Base-by-base conservation (phyloP, 2,113 vertebrate genomes). In the Onychorhynchus coronatus region DNA sequence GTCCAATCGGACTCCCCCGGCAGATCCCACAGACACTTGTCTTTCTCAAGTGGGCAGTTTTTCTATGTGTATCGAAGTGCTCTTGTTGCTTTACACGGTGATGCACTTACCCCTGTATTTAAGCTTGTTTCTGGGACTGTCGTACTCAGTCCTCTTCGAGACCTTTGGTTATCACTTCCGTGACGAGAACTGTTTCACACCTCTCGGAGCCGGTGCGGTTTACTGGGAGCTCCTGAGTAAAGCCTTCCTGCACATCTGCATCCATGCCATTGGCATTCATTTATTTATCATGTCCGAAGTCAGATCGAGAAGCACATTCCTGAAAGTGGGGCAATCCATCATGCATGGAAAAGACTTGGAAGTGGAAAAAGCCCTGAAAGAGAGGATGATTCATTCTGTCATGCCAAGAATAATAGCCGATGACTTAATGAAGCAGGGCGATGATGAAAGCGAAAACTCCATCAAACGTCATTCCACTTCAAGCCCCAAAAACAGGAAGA, bases 321-420 rank as follows among this genome's bases (percentile, higher is more conserved):
- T 99, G 74, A 99, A 99, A 97, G 99, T 99, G 95, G 99, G 99
- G 42, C 99, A 99, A 85, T 99, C 99, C 35, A 99, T 99, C 95
- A 99, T 99, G 99, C 99, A 99, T 4, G 99, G 99, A 67, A 99
- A 99, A 95, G 99, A 99, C 94, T 97, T 99, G 85, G 99, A 99
- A 97, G 99, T 99, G 88, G 99, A 99, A 96, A 99, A 99, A 97
- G 99, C 99, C 71, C 98, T 99, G 89, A 99, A 99, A 97, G 99
- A 99, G 94, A 98, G 99, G 35, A 99, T 99, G 99, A 99, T 99
- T 97, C 99, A 99, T 95, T 99, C 99, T 1, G 99, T 99, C 91
- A 99, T 99, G 99, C 99, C 99, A 10, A 98, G 98, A 93, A 98
- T 98, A 88, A 99, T 99, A 42, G 99, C 99, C 0, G 99, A 99